Evolutionary conservation across 2,113 vertebrate species (phyloP).

Genomic region (Anthoscopus minutus): DNA sequence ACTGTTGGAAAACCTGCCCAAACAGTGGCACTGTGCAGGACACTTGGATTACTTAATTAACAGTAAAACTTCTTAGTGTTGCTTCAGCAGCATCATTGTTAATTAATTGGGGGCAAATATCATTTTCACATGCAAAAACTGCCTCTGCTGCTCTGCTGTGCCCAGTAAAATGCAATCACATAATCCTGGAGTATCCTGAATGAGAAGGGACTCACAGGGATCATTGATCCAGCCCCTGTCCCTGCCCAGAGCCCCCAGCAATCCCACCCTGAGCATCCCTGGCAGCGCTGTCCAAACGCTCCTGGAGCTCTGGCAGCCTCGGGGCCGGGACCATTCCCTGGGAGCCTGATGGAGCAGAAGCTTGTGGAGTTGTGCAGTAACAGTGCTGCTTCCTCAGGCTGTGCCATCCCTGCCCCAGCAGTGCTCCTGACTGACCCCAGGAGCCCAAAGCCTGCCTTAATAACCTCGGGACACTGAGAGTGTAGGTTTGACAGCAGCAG

Average conservation of each 20-base stretch:
- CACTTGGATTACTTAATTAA: background rate
- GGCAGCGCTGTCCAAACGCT: fast-evolving
- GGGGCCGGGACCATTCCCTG: background rate
- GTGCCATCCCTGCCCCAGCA: background rate
- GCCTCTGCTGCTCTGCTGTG: background rate
- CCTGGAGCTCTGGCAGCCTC: background rate
- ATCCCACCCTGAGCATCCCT: background rate
- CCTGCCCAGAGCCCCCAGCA: background rate
- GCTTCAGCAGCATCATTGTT: background rate
- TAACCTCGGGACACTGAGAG: background rate
- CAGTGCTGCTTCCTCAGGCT: fast-evolving
- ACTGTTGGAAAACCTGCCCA: background rate
- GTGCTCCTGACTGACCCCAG: background rate
- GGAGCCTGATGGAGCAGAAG: background rate
- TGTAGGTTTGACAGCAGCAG: background rate
- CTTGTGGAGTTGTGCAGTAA: fast-evolving
- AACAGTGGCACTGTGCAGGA: background rate
- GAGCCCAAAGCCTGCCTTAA: background rate
- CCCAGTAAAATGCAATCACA: background rate
- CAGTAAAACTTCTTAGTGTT: background rate
- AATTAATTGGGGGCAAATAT: background rate
- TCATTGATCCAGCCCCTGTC: fast-evolving
- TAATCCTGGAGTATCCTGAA: background rate
- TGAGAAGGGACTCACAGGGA: background rate
- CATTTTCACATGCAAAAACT: background rate